phyloP scores from a whole-genome alignment of 2,797 vertebrate genomes.

The Meda fulgida region DNA sequence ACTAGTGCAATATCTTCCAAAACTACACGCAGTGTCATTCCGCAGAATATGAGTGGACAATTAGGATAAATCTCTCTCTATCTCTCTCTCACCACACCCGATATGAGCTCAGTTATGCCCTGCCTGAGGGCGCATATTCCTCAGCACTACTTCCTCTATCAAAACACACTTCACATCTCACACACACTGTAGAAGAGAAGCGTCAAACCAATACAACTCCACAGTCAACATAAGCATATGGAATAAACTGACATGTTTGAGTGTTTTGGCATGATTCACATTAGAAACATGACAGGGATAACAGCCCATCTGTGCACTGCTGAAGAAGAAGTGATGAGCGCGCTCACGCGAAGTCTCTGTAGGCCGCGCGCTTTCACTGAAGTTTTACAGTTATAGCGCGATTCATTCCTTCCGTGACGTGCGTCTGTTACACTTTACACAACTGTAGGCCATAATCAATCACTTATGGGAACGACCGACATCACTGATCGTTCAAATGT shows the following conservation, averaged over 20 bases:
- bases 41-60: not conserved
- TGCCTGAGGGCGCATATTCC: slow-evolving; percentile 36
- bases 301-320: not conserved
- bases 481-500: not conserved
- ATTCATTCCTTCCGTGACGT: slow-evolving; percentile 33
- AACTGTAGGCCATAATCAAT: not conserved
- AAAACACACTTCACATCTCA: not conserved
- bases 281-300: not conserved
- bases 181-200: not conserved
- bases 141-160: slow-evolving; percentile 35
- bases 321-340: not conserved
- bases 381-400: slow-evolving; percentile 16
- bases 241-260: not conserved
- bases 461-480: not conserved
- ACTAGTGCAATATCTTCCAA: slow-evolving; percentile 7
- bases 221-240: not conserved
- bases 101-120: slow-evolving; percentile 22
- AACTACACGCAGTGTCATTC: not conserved
- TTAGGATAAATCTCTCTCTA: not conserved
- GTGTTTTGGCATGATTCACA: not conserved
- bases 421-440: slow-evolving; percentile 11
- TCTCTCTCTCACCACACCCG: slow-evolving; percentile 16
- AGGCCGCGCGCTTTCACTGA: slow-evolving; percentile 34
- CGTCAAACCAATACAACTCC: not conserved
- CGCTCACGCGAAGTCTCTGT: not conserved